Conservation (phyloP, 2,888 invertebrate species). For the Seira musarum region DNA sequence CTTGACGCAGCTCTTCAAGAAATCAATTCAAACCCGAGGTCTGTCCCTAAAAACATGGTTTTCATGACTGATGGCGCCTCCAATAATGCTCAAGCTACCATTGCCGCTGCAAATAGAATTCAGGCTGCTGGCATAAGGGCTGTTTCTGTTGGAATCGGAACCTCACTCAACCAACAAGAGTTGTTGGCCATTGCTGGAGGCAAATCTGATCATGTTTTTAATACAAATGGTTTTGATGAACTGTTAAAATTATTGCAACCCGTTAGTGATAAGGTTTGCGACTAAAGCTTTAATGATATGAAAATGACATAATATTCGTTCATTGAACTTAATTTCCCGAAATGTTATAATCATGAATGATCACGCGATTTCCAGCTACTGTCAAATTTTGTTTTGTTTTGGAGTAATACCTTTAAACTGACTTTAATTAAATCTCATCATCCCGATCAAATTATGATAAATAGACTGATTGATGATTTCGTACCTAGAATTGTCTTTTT, state of each 20-base stretch:
- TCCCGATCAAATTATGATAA: too few species aligned
- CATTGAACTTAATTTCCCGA: too few species aligned
- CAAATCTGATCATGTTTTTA: not conserved
- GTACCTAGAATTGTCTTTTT: too few species aligned
- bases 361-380: too few species aligned
- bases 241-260: constrained; percentile 5
- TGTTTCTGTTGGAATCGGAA: constrained; percentile 14
- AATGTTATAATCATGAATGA: too few species aligned
- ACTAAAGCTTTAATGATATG: not conserved
- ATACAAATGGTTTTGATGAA: constrained; percentile 14
- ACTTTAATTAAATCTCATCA: too few species aligned
- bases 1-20: not conserved
- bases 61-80: constrained; percentile 30
- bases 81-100: not conserved
- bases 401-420: too few species aligned
- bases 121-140: not conserved
- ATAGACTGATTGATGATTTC: too few species aligned
- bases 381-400: too few species aligned
- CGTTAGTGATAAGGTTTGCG: constrained; percentile 6
- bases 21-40: not conserved
- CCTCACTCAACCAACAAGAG: not conserved
- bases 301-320: too few species aligned
- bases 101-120: too few species aligned
- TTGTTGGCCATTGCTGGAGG: constrained; percentile 5
- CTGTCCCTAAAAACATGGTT: constrained; percentile 30